Conservation (phyloP, 1,140 invertebrate genomes). For the Neuroterus valhalla region DNA sequence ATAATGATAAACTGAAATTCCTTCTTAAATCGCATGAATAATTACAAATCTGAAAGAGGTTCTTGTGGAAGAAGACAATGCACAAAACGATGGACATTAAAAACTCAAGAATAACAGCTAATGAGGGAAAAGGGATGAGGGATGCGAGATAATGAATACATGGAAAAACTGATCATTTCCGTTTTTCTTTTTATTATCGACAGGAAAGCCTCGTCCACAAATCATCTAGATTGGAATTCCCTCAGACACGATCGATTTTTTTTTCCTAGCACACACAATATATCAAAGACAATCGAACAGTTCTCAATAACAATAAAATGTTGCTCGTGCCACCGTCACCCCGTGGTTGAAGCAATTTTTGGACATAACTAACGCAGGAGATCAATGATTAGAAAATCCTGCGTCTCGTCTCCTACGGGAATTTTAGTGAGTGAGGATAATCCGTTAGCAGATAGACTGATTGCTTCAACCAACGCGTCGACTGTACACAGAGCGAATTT, state of each 20-base stretch:
- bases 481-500: slow-evolving; percentile 14
- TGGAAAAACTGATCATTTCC: neutral
- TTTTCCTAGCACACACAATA: slow-evolving; percentile 16
- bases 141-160: neutral
- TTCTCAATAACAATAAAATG: slow-evolving; percentile 28
- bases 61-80: no score
- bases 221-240: slow-evolving; percentile 24
- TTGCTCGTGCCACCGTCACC: slow-evolving; percentile 6
- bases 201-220: slow-evolving; percentile 23
- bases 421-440: slow-evolving; percentile 2
- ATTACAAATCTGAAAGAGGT: no score
- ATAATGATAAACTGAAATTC: no score
- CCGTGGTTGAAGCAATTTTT: slow-evolving; percentile 6
- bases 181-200: slow-evolving; percentile 20
- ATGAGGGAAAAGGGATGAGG: neutral
- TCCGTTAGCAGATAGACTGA: slow-evolving; percentile 8
- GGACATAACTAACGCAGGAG: neutral
- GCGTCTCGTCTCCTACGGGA: slow-evolving; percentile 18
- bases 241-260: slow-evolving; percentile 21
- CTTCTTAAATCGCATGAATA: no score
- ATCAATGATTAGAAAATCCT: slow-evolving; percentile 21
- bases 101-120: no score
- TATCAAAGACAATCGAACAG: slow-evolving; percentile 27
- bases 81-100: no score
- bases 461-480: slow-evolving; percentile 27